Conservation (phyloP, 2,113 vertebrate species). For the Zosterops lateralis region DNA sequence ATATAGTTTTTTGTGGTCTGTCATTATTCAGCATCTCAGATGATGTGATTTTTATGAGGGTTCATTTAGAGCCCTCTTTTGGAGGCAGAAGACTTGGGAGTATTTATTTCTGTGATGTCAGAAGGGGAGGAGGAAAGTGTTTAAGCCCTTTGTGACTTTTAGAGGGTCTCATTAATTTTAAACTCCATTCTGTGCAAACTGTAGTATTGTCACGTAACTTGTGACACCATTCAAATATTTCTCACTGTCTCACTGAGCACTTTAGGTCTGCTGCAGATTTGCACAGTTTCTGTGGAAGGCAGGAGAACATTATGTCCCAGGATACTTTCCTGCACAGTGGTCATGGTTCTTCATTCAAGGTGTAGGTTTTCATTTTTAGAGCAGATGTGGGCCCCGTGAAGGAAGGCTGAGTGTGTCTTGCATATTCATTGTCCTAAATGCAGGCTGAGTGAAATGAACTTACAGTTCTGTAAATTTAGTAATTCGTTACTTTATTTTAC, state of each 20-base stretch:
- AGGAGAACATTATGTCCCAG: background rate
- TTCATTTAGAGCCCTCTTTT: background rate
- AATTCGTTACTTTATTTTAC: background rate
- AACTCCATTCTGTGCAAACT: background rate
- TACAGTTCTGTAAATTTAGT: background rate
- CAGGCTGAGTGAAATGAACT: background rate
- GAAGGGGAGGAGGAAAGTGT: background rate
- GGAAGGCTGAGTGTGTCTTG: background rate
- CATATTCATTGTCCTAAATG: background rate
- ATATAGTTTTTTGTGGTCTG: background rate
- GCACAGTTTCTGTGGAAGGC: background rate
- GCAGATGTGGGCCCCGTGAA: background rate
- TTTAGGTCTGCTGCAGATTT: background rate
- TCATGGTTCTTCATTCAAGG: background rate
- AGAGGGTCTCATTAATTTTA: background rate
- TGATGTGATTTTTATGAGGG: background rate
- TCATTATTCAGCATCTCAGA: background rate
- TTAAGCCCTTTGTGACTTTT: background rate
- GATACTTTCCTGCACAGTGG: background rate
- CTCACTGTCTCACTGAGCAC: background rate
- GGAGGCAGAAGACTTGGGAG: background rate
- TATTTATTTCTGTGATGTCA: background rate
- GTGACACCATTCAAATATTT: background rate
- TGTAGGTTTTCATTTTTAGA: background rate
- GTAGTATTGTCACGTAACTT: background rate